phyloP scores from a whole-genome alignment of 2,113 vertebrate species.

The Myotis davidii region DNA sequence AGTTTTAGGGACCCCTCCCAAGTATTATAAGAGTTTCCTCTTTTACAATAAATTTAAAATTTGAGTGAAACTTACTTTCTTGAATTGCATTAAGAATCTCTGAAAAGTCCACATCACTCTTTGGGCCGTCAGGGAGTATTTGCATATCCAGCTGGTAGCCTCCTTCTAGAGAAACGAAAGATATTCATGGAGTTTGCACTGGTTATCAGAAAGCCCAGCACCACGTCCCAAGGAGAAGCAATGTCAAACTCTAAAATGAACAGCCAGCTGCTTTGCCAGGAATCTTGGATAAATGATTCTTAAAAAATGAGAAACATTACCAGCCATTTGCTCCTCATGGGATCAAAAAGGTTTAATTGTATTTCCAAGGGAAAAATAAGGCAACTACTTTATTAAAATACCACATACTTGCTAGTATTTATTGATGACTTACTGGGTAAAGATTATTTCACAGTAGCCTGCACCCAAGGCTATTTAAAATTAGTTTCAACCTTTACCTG shows the following conservation, averaged over 20 bases:
- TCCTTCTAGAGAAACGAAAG: conserved; percentile 89
- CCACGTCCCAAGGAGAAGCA: conserved; percentile 68
- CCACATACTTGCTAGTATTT: background rate
- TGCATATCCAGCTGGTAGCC: conserved; percentile 85
- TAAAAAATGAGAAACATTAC: background rate
- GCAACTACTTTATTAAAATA: background rate
- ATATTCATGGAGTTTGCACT: conserved; percentile 84
- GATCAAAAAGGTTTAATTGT: background rate
- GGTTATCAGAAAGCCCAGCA: conserved; percentile 73
- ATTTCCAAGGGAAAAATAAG: conserved; percentile 45
- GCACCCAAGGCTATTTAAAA: conserved; percentile 5
- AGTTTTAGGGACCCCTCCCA: conserved; percentile 38
- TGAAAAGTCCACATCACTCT: conserved; percentile 89
- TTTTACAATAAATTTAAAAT: conserved; percentile 71
- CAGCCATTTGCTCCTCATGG: background rate
- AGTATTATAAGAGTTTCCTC: conserved; percentile 36
- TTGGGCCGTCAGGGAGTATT: conserved; percentile 84
- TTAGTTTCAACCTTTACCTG: conserved; percentile 3
- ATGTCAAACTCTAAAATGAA: conserved; percentile 61
- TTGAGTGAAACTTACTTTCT: conserved; percentile 87
- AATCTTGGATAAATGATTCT: conserved; percentile 32
- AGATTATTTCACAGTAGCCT: background rate
- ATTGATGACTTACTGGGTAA: conserved; percentile 23
- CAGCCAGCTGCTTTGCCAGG: conserved; percentile 36
- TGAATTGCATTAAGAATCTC: conserved; percentile 90